Conservation (phyloP, 2,888 invertebrate species). For the Pseudoips prasinana region DNA sequence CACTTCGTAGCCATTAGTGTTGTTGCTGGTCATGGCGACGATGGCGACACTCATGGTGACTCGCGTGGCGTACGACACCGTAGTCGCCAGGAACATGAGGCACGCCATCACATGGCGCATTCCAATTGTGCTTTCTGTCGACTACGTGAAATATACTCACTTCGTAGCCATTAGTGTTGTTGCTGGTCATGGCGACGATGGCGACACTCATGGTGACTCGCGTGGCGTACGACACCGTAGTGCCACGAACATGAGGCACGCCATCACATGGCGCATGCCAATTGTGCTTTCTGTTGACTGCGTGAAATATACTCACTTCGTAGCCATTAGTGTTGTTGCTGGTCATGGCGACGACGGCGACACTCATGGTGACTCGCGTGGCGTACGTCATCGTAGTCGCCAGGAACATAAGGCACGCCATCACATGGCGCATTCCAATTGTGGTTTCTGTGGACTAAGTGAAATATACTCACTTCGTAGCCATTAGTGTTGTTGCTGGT, state of each 20-base stretch:
- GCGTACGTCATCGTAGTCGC: constrained; percentile 83
- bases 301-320: no score
- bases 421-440: constrained; percentile 81
- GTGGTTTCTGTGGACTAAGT: no score
- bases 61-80: constrained; percentile 84
- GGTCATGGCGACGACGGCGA: constrained; percentile 87
- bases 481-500: constrained; percentile 64
- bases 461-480: constrained; percentile 41
- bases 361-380: constrained; percentile 85
- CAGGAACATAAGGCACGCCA: constrained; percentile 81
- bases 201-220: constrained; percentile 86
- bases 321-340: constrained; percentile 54
- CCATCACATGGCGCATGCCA: constrained; percentile 83
- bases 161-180: constrained; percentile 51
- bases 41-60: constrained; percentile 86
- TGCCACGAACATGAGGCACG: constrained; percentile 80
- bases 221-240: constrained; percentile 83
- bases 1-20: constrained; percentile 53
- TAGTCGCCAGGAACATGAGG: constrained; percentile 81
- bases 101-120: constrained; percentile 83
- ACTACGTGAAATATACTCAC: constrained; percentile 31
- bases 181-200: constrained; percentile 85
- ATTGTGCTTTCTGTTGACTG: no score
- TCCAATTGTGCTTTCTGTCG: constrained; percentile 44
- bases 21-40: constrained; percentile 84